Base-by-base conservation (phyloP, 1,140 invertebrate species). In the Drosophila sucinea region DNA sequence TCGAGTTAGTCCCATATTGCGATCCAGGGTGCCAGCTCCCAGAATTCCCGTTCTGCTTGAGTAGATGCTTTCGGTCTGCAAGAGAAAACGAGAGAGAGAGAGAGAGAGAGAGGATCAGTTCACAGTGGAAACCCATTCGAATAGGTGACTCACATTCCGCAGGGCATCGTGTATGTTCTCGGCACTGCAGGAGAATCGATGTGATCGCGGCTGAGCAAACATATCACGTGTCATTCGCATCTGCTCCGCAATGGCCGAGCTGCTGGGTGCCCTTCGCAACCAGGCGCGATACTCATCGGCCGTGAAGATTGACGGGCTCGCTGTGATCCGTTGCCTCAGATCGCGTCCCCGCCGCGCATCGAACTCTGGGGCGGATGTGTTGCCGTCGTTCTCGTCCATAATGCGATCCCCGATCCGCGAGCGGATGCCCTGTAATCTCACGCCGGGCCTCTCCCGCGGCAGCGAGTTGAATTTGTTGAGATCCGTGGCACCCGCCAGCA, bases 211-310 rank as follows among this genome's bases (percentile, higher is more conserved):
- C 79, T 94, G 93, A 78, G 94, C 94, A 38, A 95, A 90, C 44
- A 94, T 93, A 79, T 95, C 95, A 60, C 95, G 93, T 4, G 95
- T 95, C 70, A 96, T 94, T 71, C 96, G 94, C 79, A 98, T 95
- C 82, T 97, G 96, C 87, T 98, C 97, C 91, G 98, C 98, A 77
- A 98, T 96, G 54, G 97, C 97, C 70, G 96, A 97, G 30, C 97
- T 98, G 47, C 97, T 98, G 6, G 97, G 97, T 1, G 97, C 97
- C 55, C 97, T 94, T 66, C 96, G 95, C 78, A 98, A 89, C 97
- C 97, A 98, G 54, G 97, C 96, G 66, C 96, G 94, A 85, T 98
- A 98, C 91, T 98, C 97, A 92, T 97, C 97, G 78, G 96, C 96
- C 75, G 97, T 97, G 93, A 97, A 97, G 90, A 98, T 96, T 85